Conservation (phyloP, 2,113 vertebrate genomes). For the Amia ocellicauda region DNA sequence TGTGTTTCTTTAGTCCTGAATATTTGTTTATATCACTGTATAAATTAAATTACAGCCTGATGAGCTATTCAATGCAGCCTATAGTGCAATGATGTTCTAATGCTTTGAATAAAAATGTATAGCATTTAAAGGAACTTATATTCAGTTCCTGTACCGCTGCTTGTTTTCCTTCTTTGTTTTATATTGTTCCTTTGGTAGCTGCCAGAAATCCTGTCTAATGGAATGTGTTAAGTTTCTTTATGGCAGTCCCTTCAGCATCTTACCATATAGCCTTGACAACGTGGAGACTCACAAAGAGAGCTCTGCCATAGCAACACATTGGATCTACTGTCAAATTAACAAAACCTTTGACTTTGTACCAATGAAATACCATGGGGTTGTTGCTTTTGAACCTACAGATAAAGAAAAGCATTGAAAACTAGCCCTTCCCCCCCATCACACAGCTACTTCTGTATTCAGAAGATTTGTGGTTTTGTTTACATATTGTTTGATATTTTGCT, state of each 20-base stretch:
- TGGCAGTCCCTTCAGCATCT: constrained; percentile 35
- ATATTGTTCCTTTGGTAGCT: neutral
- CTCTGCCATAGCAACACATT: constrained; percentile 35
- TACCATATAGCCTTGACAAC: constrained; percentile 38
- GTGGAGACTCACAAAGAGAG: constrained; percentile 29
- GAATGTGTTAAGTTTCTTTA: constrained; percentile 23
- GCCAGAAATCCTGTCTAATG: no score
- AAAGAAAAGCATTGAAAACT: constrained; percentile 14
- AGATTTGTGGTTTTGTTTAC: no score
- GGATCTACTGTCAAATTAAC: neutral
- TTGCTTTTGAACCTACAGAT: constrained; percentile 18
- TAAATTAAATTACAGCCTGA: no score
- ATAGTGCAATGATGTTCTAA: neutral
- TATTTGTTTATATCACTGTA: no score
- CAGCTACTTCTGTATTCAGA: no score
- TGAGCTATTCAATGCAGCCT: no score
- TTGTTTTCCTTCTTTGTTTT: neutral
- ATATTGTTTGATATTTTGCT: no score
- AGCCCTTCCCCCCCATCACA: neutral
- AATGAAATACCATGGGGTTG: constrained; percentile 12
- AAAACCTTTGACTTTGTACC: constrained; percentile 14
- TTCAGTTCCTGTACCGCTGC: neutral
- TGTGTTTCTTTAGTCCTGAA: no score
- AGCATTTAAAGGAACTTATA: neutral
- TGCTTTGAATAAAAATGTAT: neutral